Conservation (phyloP, 1,140 invertebrate genomes). For the Ceratina australensis region DNA sequence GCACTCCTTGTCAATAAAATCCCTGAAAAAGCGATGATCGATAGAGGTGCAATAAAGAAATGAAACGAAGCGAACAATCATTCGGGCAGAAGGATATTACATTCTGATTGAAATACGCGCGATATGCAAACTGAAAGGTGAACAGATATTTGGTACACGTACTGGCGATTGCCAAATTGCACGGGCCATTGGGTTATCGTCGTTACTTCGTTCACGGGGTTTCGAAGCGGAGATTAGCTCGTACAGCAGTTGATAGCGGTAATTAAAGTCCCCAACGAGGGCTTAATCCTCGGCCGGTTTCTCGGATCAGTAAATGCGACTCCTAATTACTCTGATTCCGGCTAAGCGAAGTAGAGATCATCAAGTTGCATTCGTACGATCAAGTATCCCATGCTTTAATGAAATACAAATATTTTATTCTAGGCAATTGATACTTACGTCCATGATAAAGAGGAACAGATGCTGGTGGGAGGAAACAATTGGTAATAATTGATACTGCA, state of each 20-base stretch:
- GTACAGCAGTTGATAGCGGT: conserved; percentile 47
- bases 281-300: conserved; percentile 30
- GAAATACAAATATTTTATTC: too few relatives aligned
- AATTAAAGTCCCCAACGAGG: conserved; percentile 63
- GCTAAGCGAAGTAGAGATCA: too few relatives aligned
- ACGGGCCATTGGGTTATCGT: conserved; percentile 55
- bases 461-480: background rate
- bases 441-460: background rate
- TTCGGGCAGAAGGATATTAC: too few relatives aligned
- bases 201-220: conserved; percentile 58
- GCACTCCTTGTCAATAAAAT: too few relatives aligned
- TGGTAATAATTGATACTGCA: background rate
- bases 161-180: conserved; percentile 35
- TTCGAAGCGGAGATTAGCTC: conserved; percentile 70
- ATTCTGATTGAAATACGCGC: too few relatives aligned
- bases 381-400: too few relatives aligned
- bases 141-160: conserved; percentile 1
- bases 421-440: background rate
- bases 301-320: conserved; percentile 2
- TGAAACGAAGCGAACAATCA: too few relatives aligned
- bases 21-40: too few relatives aligned
- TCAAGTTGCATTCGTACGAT: too few relatives aligned
- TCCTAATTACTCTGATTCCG: conserved; percentile 1
- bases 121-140: too few relatives aligned
- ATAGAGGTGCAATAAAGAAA: too few relatives aligned